These are phyloP conservation scores for Monoplex corrugatus DNA, from an alignment of 2,888 invertebrate species.

Conservation along the genomic window DNA sequence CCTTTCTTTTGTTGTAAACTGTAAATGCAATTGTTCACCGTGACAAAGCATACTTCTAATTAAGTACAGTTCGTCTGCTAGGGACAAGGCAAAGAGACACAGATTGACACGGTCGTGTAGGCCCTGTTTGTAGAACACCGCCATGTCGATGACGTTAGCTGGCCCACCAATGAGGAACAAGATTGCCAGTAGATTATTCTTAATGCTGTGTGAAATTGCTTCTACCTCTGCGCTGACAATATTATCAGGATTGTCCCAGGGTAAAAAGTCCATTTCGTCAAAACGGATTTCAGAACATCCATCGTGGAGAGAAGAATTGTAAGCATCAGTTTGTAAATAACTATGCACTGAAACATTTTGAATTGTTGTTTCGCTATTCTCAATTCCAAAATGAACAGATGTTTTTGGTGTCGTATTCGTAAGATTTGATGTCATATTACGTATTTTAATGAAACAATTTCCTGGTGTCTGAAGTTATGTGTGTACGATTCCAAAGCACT, in stretches of 20 bases:
- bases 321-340: no score
- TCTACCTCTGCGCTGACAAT: not conserved
- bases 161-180: not conserved
- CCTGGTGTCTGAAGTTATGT: no score
- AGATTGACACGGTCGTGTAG: not conserved
- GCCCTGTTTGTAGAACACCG: constrained; percentile 16
- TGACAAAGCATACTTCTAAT: not conserved
- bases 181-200: not conserved
- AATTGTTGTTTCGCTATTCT: no score
- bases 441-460: no score
- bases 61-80: not conserved
- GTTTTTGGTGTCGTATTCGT: no score
- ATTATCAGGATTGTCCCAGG: not conserved
- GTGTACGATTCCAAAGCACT: no score
- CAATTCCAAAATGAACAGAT: no score
- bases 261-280: not conserved
- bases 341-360: no score
- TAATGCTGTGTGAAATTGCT: not conserved
- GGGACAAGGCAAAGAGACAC: constrained; percentile 2
- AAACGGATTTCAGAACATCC: not conserved
- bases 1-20: not conserved
- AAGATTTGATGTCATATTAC: no score
- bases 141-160: constrained; percentile 19
- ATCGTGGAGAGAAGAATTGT: no score
- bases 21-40: not conserved